These are phyloP conservation scores for Pseudocheirus occidentalis DNA, from an alignment of 2,797 vertebrate species.

Conservation along the genomic window DNA sequence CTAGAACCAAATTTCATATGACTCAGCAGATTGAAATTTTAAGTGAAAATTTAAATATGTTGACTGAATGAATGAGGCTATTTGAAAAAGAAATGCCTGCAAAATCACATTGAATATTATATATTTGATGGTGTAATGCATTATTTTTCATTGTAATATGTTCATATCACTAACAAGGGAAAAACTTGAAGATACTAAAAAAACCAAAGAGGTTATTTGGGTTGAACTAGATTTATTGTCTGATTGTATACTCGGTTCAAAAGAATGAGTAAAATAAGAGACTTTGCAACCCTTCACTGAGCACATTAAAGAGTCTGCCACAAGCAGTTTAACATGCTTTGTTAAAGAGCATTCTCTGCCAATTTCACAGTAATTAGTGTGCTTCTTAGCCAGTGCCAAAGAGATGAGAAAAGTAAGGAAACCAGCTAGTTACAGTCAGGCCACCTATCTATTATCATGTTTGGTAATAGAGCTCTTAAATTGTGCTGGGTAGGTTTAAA, in stretches of 20 bases:
- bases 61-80: not conserved
- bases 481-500: not conserved
- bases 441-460: slow-evolving; percentile 1
- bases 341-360: not conserved
- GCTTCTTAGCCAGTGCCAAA: not conserved
- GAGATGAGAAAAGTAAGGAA: slow-evolving; percentile 54
- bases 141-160: not conserved
- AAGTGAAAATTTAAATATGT: not conserved
- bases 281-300: not conserved
- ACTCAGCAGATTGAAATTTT: not conserved
- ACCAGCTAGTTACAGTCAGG: not conserved
- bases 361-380: slow-evolving; percentile 49
- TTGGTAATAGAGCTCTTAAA: slow-evolving; percentile 35
- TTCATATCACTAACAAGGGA: not conserved
- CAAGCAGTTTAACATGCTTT: not conserved
- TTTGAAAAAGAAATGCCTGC: not conserved
- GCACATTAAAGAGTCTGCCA: not conserved
- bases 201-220: not conserved
- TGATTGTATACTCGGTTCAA: not conserved
- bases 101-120: not conserved
- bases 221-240: not conserved
- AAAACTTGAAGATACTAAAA: not conserved
- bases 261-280: not conserved
- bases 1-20: not conserved
- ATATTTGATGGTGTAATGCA: not conserved